These are phyloP conservation scores for Leucozona laternaria DNA, from an alignment of 2,888 invertebrate species.

Conservation along the genomic window DNA sequence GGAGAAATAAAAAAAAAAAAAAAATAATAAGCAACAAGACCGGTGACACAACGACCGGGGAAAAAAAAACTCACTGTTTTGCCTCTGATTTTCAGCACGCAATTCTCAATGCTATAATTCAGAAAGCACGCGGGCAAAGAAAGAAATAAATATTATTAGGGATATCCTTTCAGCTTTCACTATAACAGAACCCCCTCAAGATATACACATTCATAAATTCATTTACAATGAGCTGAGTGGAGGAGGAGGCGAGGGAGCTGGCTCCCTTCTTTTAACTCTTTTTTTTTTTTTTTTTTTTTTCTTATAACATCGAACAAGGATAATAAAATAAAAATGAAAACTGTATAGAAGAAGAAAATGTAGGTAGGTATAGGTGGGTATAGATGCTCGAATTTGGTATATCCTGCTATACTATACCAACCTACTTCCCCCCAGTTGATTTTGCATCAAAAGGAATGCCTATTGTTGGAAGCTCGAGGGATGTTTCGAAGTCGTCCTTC, in stretches of 20 bases:
- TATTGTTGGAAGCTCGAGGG: conserved; percentile 44
- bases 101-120: conserved; percentile 62
- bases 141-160: not conserved
- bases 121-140: conserved; percentile 47
- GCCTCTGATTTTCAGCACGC: conserved; percentile 66
- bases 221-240: not conserved
- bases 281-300: conserved; percentile 29
- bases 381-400: not conserved
- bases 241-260: not conserved
- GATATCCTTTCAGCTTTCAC: conserved; percentile 60
- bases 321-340: conserved; percentile 59
- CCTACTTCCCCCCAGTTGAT: conserved; percentile 30
- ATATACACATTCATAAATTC: conserved; percentile 68
- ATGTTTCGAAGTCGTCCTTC: conserved; percentile 29
- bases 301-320: conserved; percentile 63
- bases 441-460: conserved; percentile 74
- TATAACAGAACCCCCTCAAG: not conserved
- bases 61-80: conserved; percentile 29
- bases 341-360: conserved; percentile 6
- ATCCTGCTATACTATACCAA: not conserved
- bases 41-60: conserved; percentile 30
- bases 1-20: not conserved
- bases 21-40: conserved; percentile 48
- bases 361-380: conserved; percentile 12
- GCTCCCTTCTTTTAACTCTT: conserved; percentile 59